Evolutionary conservation across 2,113 vertebrate species (phyloP).

Genomic region (Dromaius novaehollandiae): DNA sequence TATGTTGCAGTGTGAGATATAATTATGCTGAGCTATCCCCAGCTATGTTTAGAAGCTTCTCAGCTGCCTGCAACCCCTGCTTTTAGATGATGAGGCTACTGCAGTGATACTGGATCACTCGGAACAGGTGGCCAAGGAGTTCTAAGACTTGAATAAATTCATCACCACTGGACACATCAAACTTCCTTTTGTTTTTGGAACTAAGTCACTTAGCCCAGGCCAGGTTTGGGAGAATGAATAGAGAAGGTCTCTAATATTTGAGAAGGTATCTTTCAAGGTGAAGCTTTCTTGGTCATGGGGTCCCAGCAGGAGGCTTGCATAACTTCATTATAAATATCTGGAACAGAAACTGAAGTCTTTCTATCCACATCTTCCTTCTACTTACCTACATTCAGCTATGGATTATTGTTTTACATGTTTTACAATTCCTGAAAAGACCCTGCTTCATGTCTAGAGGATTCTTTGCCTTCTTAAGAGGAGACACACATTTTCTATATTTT

Average conservation of each 20-base stretch:
- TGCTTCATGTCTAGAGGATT: too few species aligned
- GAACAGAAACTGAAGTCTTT: background rate
- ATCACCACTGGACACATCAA: background rate
- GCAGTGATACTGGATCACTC: slow-evolving; percentile 30
- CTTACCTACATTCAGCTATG: too few species aligned
- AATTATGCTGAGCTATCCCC: slow-evolving; percentile 28
- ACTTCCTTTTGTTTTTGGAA: background rate
- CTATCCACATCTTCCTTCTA: background rate
- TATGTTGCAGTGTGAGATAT: background rate
- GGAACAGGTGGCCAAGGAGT: background rate
- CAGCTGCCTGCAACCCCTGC: slow-evolving; percentile 19
- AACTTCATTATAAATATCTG: background rate
- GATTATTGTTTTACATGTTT: too few species aligned
- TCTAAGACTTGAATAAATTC: background rate
- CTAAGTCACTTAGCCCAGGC: background rate
- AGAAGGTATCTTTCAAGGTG: background rate
- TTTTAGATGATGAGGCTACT: slow-evolving; percentile 1
- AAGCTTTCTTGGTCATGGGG: background rate
- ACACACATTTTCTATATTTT: too few species aligned
- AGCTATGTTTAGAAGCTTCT: slow-evolving; percentile 47
- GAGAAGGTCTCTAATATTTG: background rate
- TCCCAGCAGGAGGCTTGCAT: background rate
- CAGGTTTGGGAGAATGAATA: background rate
- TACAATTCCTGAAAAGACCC: too few species aligned
- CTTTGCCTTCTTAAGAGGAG: too few species aligned